Conservation (phyloP, 2,888 invertebrate species). For the Dolichomitus sp. region DNA sequence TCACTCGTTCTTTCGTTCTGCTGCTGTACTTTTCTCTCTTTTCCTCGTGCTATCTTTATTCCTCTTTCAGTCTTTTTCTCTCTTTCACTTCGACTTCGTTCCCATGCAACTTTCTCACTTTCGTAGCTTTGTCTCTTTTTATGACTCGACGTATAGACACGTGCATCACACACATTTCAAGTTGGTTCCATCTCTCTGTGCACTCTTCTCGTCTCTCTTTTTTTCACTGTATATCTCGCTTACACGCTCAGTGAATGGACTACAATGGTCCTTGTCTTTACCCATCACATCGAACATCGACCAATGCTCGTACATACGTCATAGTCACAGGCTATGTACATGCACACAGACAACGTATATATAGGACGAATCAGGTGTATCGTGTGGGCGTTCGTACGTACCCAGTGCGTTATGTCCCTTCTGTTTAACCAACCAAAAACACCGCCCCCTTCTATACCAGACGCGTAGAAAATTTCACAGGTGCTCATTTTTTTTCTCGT, state of each 20-base stretch:
- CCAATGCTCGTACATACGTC: conserved; percentile 20
- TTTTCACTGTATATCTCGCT: conserved; percentile 11
- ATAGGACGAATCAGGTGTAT: conserved; percentile 28
- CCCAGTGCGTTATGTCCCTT: conserved; percentile 20
- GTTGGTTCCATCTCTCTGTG: conserved; percentile 9
- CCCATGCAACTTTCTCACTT: background rate
- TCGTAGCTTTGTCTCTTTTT: conserved; percentile 9
- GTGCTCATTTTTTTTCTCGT: conserved; percentile 16
- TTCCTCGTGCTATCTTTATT: conserved; percentile 20
- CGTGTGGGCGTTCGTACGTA: conserved; percentile 19
- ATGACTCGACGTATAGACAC: background rate
- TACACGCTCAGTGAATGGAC: background rate
- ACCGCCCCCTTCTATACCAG: conserved; percentile 13
- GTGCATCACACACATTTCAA: conserved; percentile 37
- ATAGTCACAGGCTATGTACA: background rate
- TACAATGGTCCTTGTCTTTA: background rate
- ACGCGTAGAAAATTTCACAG: conserved; percentile 5
- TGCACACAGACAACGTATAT: background rate
- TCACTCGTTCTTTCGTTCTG: conserved; percentile 56
- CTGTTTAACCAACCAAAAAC: conserved; percentile 31
- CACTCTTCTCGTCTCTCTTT: background rate
- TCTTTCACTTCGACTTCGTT: background rate
- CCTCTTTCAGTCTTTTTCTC: conserved; percentile 40
- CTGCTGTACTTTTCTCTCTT: conserved; percentile 47
- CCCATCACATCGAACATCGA: conserved; percentile 29